A percentile compares a stretch with the other conserved stretches of the same genome.
These are phyloP conservation scores for Aphidius colemani DNA, from an alignment of 2,888 invertebrate species.

Conservation along the genomic window DNA sequence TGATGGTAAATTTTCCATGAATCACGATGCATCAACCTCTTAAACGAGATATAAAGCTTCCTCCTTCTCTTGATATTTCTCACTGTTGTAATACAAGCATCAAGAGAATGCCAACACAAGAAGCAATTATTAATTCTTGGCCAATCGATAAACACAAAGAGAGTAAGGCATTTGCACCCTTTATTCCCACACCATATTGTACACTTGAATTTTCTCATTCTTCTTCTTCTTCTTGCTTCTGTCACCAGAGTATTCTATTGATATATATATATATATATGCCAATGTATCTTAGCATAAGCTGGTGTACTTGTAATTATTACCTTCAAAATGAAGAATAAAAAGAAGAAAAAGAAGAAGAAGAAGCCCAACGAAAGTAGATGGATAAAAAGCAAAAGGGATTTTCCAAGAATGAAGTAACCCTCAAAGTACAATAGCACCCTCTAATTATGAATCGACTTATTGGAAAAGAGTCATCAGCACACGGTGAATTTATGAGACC, in stretches of 20 bases:
- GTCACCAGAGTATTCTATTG: not conserved
- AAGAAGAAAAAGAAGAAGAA: conserved; percentile 29
- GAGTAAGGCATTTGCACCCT: conserved; percentile 13
- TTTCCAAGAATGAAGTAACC: conserved; percentile 35
- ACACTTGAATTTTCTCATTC: no score
- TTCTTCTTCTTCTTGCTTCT: no score
- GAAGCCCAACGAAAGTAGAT: conserved; percentile 30
- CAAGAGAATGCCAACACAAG: conserved; percentile 35
- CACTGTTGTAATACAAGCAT: conserved; percentile 25
- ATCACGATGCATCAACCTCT: not conserved
- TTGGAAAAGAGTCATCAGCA: conserved; percentile 37
- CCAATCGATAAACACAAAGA: conserved; percentile 58
- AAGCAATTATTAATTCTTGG: conserved; percentile 57
- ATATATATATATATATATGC: conserved; percentile 1
- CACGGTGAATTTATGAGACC: no score
- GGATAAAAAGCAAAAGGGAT: conserved; percentile 28
- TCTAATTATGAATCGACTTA: conserved; percentile 59
- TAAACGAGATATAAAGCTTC: not conserved
- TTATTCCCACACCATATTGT: no score
- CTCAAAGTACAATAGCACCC: conserved; percentile 56
- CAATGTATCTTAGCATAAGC: not conserved
- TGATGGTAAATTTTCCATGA: no score
- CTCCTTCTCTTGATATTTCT: not conserved
- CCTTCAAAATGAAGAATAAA: conserved; percentile 35
- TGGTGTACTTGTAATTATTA: conserved; percentile 54